Conservation (phyloP, 2,888 invertebrate genomes). For the Serrognathus titanus region DNA sequence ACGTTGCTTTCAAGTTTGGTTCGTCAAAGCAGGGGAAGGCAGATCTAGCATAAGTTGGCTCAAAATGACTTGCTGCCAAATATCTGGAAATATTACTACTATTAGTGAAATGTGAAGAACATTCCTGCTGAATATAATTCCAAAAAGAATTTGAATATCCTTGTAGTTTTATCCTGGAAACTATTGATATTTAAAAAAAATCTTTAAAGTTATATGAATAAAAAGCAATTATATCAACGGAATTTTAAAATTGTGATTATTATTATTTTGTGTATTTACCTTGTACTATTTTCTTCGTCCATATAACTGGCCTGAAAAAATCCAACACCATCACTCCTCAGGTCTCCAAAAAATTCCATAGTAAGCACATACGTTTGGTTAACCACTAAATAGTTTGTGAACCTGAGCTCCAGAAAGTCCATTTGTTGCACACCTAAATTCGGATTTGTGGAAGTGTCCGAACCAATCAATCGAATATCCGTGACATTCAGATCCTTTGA, state of each 20-base stretch:
- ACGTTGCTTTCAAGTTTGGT: conserved; percentile 43
- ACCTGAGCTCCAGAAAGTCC: conserved; percentile 10
- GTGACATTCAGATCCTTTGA: neutral
- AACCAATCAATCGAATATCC: too few species aligned
- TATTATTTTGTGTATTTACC: neutral
- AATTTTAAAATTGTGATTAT: too few species aligned
- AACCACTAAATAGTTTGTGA: neutral
- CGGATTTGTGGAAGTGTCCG: too few species aligned
- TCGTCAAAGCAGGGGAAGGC: conserved; percentile 77
- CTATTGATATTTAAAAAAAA: too few species aligned
- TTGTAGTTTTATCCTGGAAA: too few species aligned
- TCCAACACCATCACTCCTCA: conserved; percentile 6
- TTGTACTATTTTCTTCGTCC: neutral
- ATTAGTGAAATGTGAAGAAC: too few species aligned
- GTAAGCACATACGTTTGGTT: neutral
- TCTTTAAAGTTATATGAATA: too few species aligned
- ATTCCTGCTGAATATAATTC: too few species aligned
- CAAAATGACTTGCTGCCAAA: conserved; percentile 14
- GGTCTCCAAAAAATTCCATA: conserved; percentile 2
- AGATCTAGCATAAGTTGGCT: conserved; percentile 52
- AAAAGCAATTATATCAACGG: too few species aligned
- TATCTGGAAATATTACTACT: too few species aligned
- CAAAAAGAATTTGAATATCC: too few species aligned
- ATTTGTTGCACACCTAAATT: neutral
- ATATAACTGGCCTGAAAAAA: conserved; percentile 11